Base-by-base conservation (phyloP, 2,888 invertebrate genomes). In the Eupithecia tripunctaria region DNA sequence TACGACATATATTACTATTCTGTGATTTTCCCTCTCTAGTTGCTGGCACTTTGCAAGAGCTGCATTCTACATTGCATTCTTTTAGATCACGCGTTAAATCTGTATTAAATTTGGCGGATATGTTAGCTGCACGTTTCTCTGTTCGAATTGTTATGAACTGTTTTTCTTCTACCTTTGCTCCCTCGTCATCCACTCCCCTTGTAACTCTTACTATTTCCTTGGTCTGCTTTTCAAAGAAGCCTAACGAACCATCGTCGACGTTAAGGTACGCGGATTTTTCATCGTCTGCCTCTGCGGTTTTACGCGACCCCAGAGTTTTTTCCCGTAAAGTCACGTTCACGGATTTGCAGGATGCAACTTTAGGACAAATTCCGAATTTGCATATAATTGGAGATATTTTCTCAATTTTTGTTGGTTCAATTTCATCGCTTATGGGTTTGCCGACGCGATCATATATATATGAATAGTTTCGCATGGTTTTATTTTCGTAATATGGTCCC, bases 201-300 rank as follows among this genome's bases (percentile, higher is more conserved):
- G 78, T 84, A 2, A 89, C 78, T 76, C 82, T 88, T 0, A 86
- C 80, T n/a, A 84, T 81, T 79, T 87, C 84, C 75, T 87, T 84
- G n/a, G 4, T 56, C 56, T 25, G 10, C 5, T 56, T 56, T 56
- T 56, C 56, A 56, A 25, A 56, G 12, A 56, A 21, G 14, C 56
- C 56, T 25, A 56, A 56, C 4, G 25, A 25, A 56, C 14, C 14
- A 5, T 56, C 25, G 5, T 56, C 56, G 4, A 56, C 25, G 56
- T 56, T 21, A 25, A 56, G 5, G 5, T 12, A 14, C n/a, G 8
- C 0, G 1, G n/a, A 47, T n/a, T n/a, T 18, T 47, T 8, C 47
- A 56, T 36, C 10, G 8, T 36, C 36, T 36, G 8, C 36, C 5
- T 25, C 14, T 56, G 21, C 14, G 12, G 25, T 4, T 56, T 56